Conservation (phyloP, 2,113 vertebrate species). For the Semicossyphus pulcher region DNA sequence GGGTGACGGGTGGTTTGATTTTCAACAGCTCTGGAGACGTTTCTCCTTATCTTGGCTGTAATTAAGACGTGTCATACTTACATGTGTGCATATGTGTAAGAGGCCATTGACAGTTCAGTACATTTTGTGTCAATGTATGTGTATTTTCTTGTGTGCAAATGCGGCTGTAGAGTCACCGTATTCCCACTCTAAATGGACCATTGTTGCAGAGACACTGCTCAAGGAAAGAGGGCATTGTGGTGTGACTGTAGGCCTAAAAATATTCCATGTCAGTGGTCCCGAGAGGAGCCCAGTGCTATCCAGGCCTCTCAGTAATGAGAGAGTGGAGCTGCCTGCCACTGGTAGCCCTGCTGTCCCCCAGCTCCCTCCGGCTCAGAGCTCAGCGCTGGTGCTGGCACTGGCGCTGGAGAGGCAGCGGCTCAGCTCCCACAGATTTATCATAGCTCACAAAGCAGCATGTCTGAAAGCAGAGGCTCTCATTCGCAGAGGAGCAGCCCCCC, state of each 20-base stretch:
- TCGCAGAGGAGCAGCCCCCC: conserved; percentile 63
- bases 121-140: conserved; percentile 12
- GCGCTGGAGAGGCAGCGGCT: conserved; percentile 74
- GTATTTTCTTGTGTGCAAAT: conserved; percentile 22
- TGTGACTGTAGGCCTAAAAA: conserved; percentile 82
- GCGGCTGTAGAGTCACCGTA: conserved; percentile 5
- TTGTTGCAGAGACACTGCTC: conserved; percentile 57
- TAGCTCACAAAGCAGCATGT: conserved; percentile 77
- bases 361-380: conserved; percentile 78
- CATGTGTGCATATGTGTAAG: neutral
- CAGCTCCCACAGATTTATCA: conserved; percentile 82
- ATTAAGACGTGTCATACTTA: conserved; percentile 5
- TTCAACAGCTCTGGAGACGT: conserved; percentile 16
- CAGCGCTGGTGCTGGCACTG: conserved; percentile 43
- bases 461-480: conserved; percentile 75
- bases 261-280: conserved; percentile 79
- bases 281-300: conserved; percentile 73
- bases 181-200: conserved; percentile 52
- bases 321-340: conserved; percentile 77
- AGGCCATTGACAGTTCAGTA: neutral
- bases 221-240: conserved; percentile 70
- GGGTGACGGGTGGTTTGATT: conserved; percentile 18
- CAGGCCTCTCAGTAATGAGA: conserved; percentile 84
- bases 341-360: conserved; percentile 74
- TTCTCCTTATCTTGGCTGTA: conserved; percentile 11